phyloP scores from a whole-genome alignment of 2,113 vertebrate species.

The Diphyllodes magnificus region DNA sequence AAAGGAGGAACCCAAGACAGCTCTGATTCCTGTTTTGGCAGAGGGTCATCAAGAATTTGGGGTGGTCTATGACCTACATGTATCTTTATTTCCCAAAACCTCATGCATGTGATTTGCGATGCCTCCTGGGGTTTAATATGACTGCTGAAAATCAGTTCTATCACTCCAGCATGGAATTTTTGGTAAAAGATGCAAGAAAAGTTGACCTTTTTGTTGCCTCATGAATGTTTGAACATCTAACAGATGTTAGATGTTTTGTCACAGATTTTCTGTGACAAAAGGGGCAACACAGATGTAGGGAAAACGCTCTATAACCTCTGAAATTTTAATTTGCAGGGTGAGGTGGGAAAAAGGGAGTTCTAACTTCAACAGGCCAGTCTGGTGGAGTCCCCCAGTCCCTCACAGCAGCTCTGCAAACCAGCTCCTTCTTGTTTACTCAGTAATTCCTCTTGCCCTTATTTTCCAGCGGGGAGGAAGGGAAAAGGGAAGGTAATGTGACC shows the following conservation, averaged over 20 bases:
- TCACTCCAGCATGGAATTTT: background rate
- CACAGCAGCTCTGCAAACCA: background rate
- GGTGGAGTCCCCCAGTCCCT: background rate
- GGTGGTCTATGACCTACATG: background rate
- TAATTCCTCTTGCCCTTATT: background rate
- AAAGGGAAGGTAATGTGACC: slow-evolving; percentile 8
- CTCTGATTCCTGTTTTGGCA: background rate
- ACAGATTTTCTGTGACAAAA: background rate
- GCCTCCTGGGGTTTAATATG: background rate
- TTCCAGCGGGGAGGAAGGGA: background rate
- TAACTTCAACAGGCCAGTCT: background rate
- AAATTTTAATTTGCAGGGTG: background rate
- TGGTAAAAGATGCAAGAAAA: background rate
- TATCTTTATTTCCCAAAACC: background rate
- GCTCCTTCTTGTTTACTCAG: background rate
- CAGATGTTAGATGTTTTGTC: no score
- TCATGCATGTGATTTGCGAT: background rate
- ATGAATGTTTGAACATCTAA: background rate
- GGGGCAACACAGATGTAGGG: no score
- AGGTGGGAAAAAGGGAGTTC: background rate
- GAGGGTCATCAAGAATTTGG: background rate
- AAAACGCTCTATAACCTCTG: background rate
- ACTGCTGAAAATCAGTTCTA: background rate
- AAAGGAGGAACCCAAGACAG: background rate
- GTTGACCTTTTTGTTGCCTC: background rate